Base-by-base conservation (phyloP, 2,888 invertebrate species). In the Lysandra coridon region DNA sequence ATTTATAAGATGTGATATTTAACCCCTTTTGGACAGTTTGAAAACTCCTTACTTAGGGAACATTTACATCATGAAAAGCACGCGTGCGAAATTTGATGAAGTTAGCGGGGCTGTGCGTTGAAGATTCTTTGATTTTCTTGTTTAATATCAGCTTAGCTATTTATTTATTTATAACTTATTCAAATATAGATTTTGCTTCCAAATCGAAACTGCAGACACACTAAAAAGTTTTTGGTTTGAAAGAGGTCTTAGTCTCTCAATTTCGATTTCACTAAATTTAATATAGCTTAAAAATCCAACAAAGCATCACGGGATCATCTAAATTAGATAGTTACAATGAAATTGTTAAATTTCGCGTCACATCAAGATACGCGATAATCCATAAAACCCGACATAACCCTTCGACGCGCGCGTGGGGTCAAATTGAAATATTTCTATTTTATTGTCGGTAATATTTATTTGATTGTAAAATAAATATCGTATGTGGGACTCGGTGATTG, bases 341-440 rank as follows among this genome's bases (percentile, higher is more conserved):
- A 91, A 91, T 91, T 91, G 92, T 92, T 91, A 85, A 93, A 94
- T 93, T 93, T 91, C 84, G 90, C 93, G 88, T 92, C 88, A 88
- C 90, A 93, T 94, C 93, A 85, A 92, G 94, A 94, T 94, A 92
- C 82, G 80, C 83, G 78, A 80, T 80, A 90, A 83, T 83, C 85
- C 83, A 84, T 85, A 85, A 87, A 86, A 88, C 86, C 84, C 84
- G 83, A 83, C 85, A 87, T 82, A 92, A 93, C 94, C 94, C 93
- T 93, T 93, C 84, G 86, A 86, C 83, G 88, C 85, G 90, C 91
- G 91, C 89, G 93, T 90, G 83, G 88, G 89, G 91, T 91, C 91
- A 92, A 93, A 93, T 92, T 94, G 94, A 94, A 93, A 94, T 94
- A 94, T 94, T 94, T 91, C 87, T 89, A 91, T 94, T 94, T 94